Conservation (phyloP, 2,888 invertebrate genomes). For the Chironomus tentans region DNA sequence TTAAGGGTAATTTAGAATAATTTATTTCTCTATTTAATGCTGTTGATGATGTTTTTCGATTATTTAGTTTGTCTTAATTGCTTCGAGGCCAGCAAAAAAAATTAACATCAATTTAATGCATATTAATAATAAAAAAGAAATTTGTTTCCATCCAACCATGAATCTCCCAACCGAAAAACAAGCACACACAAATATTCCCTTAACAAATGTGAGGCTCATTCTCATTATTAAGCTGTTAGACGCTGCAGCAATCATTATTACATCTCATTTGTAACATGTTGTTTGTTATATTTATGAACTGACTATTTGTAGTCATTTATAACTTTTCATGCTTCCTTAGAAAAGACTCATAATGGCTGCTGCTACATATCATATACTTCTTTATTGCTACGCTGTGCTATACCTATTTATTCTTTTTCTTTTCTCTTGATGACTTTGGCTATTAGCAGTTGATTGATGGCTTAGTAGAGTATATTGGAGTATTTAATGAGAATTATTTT, state of each 20-base stretch:
- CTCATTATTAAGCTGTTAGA: background rate
- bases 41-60: background rate
- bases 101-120: background rate
- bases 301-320: slow-evolving; percentile 12
- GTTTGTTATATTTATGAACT: slow-evolving; percentile 7
- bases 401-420: background rate
- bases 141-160: too few relatives aligned
- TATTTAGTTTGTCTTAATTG: background rate
- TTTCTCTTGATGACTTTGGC: slow-evolving; percentile 7
- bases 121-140: background rate
- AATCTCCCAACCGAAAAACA: too few relatives aligned
- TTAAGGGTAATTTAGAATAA: background rate
- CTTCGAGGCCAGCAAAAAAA: background rate
- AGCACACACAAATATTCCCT: too few relatives aligned
- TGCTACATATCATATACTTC: background rate
- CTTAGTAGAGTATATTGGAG: background rate
- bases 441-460: slow-evolving; percentile 1
- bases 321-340: background rate
- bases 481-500: too few relatives aligned
- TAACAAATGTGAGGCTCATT: background rate
- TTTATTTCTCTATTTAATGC: background rate
- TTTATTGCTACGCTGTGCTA: background rate
- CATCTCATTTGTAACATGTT: slow-evolving; percentile 8
- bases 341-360: background rate
- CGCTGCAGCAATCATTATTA: background rate